Evolutionary conservation across 1,140 invertebrate genomes (phyloP), one percentile per base, ranked within the genome.

Genomic region (Sarcophaga bullata): DNA sequence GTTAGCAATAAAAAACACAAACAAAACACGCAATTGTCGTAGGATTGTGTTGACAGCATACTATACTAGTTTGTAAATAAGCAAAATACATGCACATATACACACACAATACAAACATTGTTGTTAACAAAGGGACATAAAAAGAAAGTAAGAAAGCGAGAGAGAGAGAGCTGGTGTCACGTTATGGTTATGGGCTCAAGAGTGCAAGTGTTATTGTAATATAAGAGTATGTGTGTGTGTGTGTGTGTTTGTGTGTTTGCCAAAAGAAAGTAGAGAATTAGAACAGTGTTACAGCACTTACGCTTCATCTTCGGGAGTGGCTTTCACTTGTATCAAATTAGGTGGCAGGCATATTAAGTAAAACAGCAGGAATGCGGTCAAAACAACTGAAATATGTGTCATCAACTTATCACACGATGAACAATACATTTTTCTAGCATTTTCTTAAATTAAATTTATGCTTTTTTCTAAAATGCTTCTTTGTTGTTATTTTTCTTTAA

Each of bases 371-470:
- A 89, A 88, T 89, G 87, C 88, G 88, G 88, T 89, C 88, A 89
- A 88, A 89, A 89, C 86, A 86, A 89, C 86, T 85, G 88, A 86
- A 83, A 89, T 86, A 89, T 89, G 88, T 89, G 88, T 89, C 88
- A 89, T 89, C 88, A 89, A 89, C 88, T 89, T 89, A 86, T 89
- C 85, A 87, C 87, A 89, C 86, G 86, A 84, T 68, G 62, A 68
- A 86, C 85, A 86, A 87, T 88, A 85, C 88, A 89, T 89, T 89
- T 89, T 89, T 85, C 86, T 89, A 86, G 88, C 88, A 89, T 89
- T 89, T 89, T 89, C 86, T 85, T 83, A 73, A 73, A 46, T 50
- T 62, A 80, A 80, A 62, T 49, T 47, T 80, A 11, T 62, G 58
- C n/a, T 62, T 54, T 10, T 49, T 80, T 52, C 54, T 80, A 37